phyloP scores from a whole-genome alignment of 2,888 invertebrate species.

The Lysandra bellargus region DNA sequence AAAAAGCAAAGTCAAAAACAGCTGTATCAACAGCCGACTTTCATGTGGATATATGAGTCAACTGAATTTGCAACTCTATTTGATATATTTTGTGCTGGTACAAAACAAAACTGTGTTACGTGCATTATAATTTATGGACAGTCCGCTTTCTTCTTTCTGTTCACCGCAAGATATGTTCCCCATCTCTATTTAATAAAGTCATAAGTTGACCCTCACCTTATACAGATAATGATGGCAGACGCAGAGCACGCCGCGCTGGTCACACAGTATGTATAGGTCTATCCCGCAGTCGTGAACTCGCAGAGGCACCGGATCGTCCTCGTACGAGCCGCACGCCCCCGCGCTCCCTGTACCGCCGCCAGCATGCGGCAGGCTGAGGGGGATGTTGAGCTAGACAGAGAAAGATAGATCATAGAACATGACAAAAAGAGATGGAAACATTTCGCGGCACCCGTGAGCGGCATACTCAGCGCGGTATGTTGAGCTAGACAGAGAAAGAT shows the following conservation, averaged over 20 bases:
- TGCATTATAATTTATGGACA: no score
- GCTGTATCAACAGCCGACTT: no score
- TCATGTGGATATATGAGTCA: no score
- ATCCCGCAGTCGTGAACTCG: constrained; percentile 90
- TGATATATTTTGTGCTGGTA: no score
- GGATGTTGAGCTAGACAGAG: constrained; percentile 86
- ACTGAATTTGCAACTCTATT: no score
- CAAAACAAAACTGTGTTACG: no score
- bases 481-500: constrained; percentile 77
- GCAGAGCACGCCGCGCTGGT: constrained; percentile 85
- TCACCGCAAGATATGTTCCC: no score
- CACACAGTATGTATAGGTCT: constrained; percentile 88
- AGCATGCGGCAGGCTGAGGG: constrained; percentile 88
- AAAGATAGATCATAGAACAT: background rate
- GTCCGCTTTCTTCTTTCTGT: no score
- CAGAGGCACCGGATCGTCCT: constrained; percentile 89
- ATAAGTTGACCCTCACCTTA: constrained; percentile 71
- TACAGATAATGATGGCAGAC: constrained; percentile 91
- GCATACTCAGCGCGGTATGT: constrained; percentile 89
- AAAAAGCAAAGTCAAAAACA: no score
- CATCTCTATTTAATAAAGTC: no score
- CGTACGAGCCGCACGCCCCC: constrained; percentile 85
- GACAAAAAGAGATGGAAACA: background rate
- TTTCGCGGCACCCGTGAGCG: constrained; percentile 78
- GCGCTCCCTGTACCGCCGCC: constrained; percentile 68